Conservation (phyloP, 2,113 vertebrate species). For the Phoenicopterus ruber region DNA sequence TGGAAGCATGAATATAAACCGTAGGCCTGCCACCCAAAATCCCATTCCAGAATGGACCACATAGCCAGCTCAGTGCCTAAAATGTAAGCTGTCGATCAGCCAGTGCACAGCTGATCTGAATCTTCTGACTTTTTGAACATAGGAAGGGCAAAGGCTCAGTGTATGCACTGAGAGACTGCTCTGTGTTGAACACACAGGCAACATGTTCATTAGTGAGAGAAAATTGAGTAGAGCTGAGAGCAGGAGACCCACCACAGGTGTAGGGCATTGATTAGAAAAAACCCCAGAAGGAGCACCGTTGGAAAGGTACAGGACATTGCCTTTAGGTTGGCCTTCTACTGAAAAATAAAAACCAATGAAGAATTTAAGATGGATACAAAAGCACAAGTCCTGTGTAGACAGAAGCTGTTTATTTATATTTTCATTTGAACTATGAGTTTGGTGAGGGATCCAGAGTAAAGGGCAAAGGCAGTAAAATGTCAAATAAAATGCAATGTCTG, state of each 20-base stretch:
- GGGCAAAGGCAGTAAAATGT: not conserved
- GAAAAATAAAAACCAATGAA: not conserved
- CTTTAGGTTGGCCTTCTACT: not conserved
- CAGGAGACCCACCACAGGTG: not conserved
- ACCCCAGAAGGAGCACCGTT: fast-evolving
- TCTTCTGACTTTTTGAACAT: not conserved
- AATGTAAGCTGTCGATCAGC: not conserved
- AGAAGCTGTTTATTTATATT: not conserved
- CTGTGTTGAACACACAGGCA: not conserved
- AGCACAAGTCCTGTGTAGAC: not conserved
- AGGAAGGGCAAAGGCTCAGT: not conserved
- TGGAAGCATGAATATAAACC: not conserved
- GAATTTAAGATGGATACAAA: not conserved
- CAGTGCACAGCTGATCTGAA: not conserved
- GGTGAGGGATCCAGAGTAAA: not conserved
- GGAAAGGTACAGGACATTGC: not conserved
- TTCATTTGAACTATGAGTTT: not conserved
- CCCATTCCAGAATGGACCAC: not conserved
- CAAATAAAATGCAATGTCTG: not conserved
- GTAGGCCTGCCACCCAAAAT: not conserved
- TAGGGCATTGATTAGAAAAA: not conserved
- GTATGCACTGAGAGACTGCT: not conserved
- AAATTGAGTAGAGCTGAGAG: not conserved
- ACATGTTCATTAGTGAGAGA: not conserved
- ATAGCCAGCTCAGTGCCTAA: not conserved